phyloP scores from a whole-genome alignment of 2,797 vertebrate genomes.

The Phrynocephalus forsythii region DNA sequence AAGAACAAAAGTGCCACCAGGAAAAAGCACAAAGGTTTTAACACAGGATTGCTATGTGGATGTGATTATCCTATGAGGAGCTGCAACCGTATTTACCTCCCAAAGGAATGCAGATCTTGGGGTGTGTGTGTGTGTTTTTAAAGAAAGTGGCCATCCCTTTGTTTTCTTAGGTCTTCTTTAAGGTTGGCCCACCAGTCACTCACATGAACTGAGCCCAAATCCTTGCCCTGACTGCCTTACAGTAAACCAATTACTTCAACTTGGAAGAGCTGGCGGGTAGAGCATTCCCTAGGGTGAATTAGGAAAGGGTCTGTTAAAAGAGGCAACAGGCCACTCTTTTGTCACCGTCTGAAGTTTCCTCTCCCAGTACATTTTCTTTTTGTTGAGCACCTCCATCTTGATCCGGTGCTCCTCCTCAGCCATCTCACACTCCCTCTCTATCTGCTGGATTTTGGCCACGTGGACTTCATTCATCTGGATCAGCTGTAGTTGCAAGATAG shows the following conservation, averaged over 20 bases:
- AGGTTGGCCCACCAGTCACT: constrained; percentile 33
- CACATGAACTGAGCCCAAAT: constrained; percentile 44
- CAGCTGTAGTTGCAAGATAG: constrained; percentile 83
- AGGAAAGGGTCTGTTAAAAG: constrained; percentile 84
- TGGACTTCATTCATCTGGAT: constrained; percentile 87
- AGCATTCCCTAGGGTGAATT: constrained; percentile 77
- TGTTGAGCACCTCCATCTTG: constrained; percentile 86
- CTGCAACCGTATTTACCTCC: constrained; percentile 32
- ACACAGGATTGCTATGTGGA: constrained; percentile 20
- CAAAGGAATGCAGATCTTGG: constrained; percentile 31
- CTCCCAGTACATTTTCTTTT: constrained; percentile 88
- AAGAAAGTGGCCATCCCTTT: neutral
- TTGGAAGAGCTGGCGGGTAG: constrained; percentile 30
- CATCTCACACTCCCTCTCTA: constrained; percentile 85
- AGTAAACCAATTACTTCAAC: constrained; percentile 45
- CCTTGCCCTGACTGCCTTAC: constrained; percentile 45
- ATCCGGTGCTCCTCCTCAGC: constrained; percentile 85
- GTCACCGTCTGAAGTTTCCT: constrained; percentile 84
- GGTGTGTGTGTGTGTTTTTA: neutral
- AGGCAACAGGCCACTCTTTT: constrained; percentile 85
- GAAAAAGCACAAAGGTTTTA: constrained; percentile 8
- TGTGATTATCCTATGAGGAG: constrained; percentile 43
- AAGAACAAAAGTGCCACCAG: constrained; percentile 12
- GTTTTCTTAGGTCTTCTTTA: constrained; percentile 33
- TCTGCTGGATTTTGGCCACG: constrained; percentile 85